phyloP scores from a whole-genome alignment of 2,888 invertebrate species.

The Junonia oenone region DNA sequence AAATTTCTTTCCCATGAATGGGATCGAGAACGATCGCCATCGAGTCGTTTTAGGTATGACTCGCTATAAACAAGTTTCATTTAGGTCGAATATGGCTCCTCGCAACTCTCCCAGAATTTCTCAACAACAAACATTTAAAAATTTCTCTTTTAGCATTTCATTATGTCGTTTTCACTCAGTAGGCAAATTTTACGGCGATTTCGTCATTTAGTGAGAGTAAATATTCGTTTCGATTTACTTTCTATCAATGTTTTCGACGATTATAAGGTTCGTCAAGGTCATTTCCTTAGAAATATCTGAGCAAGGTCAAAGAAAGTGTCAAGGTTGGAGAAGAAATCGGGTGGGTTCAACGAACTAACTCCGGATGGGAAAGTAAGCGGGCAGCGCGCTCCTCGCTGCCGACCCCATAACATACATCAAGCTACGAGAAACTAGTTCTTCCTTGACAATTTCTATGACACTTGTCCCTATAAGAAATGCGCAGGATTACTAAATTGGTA shows the following conservation, averaged over 20 bases:
- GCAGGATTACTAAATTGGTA: conserved; percentile 45
- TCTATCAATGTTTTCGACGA: conserved; percentile 47
- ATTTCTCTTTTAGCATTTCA: conserved; percentile 79
- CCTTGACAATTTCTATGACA: conserved; percentile 40
- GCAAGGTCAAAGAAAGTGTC: conserved; percentile 78
- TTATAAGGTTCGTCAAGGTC: conserved; percentile 57
- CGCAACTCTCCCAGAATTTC: conserved; percentile 72
- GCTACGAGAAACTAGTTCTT: conserved; percentile 58
- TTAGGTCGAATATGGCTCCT: conserved; percentile 65
- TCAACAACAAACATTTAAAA: conserved; percentile 70
- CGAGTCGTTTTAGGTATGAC: conserved; percentile 43
- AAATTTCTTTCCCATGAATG: conserved; percentile 41
- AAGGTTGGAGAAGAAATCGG: conserved; percentile 76
- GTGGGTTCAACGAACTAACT: conserved; percentile 63
- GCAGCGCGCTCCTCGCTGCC: conserved; percentile 45
- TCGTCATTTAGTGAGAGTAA: conserved; percentile 72
- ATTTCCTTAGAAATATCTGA: conserved; percentile 41
- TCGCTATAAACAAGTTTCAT: conserved; percentile 67
- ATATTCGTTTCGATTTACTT: conserved; percentile 62
- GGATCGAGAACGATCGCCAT: conserved; percentile 33
- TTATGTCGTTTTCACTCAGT: conserved; percentile 73
- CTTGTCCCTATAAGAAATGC: conserved; percentile 33
- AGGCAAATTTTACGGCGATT: conserved; percentile 63
- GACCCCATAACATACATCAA: conserved; percentile 74
- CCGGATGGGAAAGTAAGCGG: conserved; percentile 71